Evolutionary conservation across 92 coral and sea anemone genomes (phyloP).

Genomic region (Muricea muricata): DNA sequence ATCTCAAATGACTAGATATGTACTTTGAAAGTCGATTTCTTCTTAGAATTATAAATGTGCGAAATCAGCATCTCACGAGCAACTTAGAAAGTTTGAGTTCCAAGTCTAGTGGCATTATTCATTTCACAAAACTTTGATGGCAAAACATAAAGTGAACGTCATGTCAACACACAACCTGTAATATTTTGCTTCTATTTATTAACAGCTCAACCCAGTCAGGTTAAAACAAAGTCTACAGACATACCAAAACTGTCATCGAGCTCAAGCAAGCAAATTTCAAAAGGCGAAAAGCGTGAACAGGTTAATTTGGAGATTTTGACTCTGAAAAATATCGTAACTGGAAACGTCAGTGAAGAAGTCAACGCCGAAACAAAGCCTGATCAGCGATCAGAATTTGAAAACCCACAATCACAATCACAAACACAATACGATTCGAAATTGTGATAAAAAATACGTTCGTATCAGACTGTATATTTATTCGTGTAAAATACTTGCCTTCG

Average conservation of each 20-base stretch:
- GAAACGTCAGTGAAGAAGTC: not conserved
- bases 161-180: no score
- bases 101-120: no score
- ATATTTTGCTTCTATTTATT: not conserved
- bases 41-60: no score
- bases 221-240: not conserved
- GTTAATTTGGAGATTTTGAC: not conserved
- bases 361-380: not conserved
- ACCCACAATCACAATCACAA: not conserved
- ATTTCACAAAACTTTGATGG: no score
- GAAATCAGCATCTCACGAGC: no score
- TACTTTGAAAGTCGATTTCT: no score
- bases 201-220: not conserved
- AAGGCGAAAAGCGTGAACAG: not conserved
- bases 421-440: not conserved
- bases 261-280: constrained; percentile 9
- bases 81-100: no score
- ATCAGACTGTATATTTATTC: no score
- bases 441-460: not conserved
- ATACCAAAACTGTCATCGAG: not conserved
- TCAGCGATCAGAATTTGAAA: not conserved
- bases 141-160: no score
- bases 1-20: no score
- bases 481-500: no score
- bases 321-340: not conserved